These are phyloP conservation scores for Grus americana DNA, from an alignment of 2,113 vertebrate species.

Conservation along the genomic window DNA sequence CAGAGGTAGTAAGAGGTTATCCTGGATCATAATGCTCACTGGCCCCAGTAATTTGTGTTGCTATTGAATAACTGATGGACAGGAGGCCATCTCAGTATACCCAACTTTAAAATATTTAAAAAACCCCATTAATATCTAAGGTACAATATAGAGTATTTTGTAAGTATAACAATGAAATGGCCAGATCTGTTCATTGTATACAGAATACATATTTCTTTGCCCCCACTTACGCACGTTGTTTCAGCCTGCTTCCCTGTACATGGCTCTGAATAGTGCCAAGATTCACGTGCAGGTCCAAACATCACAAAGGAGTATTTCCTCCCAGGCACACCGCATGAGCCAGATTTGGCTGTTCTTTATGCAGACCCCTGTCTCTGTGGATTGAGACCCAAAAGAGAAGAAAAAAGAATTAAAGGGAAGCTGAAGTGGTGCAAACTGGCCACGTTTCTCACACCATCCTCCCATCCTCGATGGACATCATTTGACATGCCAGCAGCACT, in stretches of 20 bases:
- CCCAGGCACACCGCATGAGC: background rate
- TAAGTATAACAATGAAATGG: background rate
- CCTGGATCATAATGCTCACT: background rate
- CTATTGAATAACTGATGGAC: background rate
- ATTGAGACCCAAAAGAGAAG: background rate
- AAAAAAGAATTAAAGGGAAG: background rate
- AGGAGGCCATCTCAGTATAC: background rate
- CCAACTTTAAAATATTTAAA: background rate
- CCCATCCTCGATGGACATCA: background rate
- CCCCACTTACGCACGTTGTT: background rate
- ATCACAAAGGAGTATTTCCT: background rate
- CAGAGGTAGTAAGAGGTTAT: background rate
- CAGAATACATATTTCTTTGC: background rate
- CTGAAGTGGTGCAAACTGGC: background rate
- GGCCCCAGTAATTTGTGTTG: background rate
- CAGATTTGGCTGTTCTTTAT: background rate
- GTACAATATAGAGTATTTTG: background rate
- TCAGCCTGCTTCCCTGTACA: background rate
- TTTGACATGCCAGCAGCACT: rapidly evolving
- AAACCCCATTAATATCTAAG: background rate
- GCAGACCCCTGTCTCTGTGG: background rate
- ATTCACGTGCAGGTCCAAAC: background rate
- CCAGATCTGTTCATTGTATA: background rate
- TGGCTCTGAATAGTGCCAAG: background rate
- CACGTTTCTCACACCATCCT: background rate